These are phyloP conservation scores for Orientallactaga bullata DNA, from an alignment of 2,113 vertebrate species.

Conservation along the genomic window DNA sequence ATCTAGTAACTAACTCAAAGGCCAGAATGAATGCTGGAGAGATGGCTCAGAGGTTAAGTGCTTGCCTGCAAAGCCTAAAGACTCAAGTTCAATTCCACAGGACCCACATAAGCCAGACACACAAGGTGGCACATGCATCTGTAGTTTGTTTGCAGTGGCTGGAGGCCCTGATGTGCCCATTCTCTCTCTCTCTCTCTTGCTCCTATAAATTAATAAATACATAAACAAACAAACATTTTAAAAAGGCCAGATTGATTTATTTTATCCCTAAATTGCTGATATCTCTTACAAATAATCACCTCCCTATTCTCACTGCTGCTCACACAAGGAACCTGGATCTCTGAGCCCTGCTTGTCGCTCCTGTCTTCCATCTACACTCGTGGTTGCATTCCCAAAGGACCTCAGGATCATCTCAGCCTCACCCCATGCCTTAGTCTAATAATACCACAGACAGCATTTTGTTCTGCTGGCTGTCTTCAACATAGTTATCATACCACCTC, in stretches of 20 bases:
- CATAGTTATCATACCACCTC: background rate
- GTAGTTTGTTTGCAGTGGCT: no score
- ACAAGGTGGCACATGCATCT: no score
- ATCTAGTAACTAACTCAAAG: background rate
- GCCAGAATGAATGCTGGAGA: background rate
- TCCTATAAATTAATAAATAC: no score
- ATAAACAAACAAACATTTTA: no score
- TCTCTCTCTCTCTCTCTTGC: no score
- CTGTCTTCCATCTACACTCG: background rate
- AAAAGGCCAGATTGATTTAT: background rate
- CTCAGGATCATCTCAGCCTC: constrained; percentile 21
- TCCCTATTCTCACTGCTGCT: background rate
- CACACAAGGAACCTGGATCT: background rate
- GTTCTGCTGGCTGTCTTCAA: background rate
- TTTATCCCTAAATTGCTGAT: constrained; percentile 3
- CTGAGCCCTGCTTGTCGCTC: background rate
- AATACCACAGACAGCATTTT: background rate
- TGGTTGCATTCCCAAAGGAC: background rate
- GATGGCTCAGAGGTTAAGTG: no score
- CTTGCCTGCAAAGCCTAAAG: no score
- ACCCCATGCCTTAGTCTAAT: background rate
- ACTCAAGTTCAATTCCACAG: no score
- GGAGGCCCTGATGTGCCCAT: no score
- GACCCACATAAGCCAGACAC: no score
- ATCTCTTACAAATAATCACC: background rate